These are phyloP conservation scores for Bradypodion ventrale DNA, from an alignment of 2,797 vertebrate genomes.

Conservation along the genomic window DNA sequence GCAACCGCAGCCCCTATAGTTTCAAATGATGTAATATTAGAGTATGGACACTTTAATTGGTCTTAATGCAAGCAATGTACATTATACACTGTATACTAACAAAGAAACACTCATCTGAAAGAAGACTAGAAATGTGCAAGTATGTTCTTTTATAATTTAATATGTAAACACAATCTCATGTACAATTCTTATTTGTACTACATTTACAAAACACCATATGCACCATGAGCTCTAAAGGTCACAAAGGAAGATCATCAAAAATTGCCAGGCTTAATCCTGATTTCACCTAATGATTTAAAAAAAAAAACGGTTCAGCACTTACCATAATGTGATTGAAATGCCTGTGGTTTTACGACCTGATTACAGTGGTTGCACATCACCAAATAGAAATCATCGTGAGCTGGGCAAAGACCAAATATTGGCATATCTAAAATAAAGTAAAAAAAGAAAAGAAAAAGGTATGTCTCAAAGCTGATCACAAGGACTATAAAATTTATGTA, in stretches of 20 bases:
- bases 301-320: slow-evolving; percentile 80
- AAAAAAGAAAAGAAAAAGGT: slow-evolving; percentile 62
- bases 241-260: slow-evolving; percentile 33
- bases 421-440: slow-evolving; percentile 95
- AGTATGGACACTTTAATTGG: background rate
- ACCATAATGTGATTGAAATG: slow-evolving; percentile 99
- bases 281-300: slow-evolving; percentile 74
- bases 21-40: background rate
- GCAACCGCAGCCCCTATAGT: too few relatives aligned
- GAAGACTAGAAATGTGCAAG: background rate
- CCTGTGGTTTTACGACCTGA: slow-evolving; percentile 99
- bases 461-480: slow-evolving; percentile 69
- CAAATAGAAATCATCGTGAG: slow-evolving; percentile 99
- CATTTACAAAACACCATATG: slow-evolving; percentile 58
- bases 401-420: slow-evolving; percentile 99
- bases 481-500: slow-evolving; percentile 52
- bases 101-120: background rate
- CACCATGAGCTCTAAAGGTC: slow-evolving; percentile 49
- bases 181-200: slow-evolving; percentile 52
- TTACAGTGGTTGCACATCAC: slow-evolving; percentile 99
- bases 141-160: background rate
- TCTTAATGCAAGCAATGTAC: background rate
- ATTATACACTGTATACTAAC: background rate
- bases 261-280: slow-evolving; percentile 67
- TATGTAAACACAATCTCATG: slow-evolving; percentile 34